Conservation (phyloP, 2,797 vertebrate genomes). For the Limosa lapponica region DNA sequence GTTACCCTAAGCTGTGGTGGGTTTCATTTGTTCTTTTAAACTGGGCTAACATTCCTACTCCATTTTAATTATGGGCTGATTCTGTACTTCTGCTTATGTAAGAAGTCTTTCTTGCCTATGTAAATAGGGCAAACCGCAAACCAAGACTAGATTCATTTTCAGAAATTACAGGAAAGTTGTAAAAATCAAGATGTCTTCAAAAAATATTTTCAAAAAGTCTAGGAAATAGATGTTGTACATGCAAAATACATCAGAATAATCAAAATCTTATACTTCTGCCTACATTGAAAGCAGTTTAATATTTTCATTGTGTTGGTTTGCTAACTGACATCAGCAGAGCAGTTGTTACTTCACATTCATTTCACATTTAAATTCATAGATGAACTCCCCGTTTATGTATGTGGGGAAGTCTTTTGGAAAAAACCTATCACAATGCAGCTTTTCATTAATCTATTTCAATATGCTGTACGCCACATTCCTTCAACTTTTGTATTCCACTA, state of each 20-base stretch:
- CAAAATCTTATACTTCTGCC: not conserved
- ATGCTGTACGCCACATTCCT: constrained; percentile 46
- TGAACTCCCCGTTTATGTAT: not conserved
- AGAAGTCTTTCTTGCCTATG: not conserved
- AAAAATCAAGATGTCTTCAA: not conserved
- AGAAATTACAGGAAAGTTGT: not conserved
- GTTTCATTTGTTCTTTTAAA: not conserved
- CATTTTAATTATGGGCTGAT: not conserved
- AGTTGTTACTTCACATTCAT: constrained; percentile 19
- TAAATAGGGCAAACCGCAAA: not conserved
- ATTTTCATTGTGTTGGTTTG: constrained; percentile 2
- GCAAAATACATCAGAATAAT: not conserved
- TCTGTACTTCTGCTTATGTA: not conserved
- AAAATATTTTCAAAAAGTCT: not conserved
- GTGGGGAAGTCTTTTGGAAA: not conserved
- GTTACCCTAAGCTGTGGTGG: not conserved
- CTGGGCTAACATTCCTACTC: not conserved
- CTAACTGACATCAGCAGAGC: constrained; percentile 20
- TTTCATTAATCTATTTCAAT: constrained; percentile 68
- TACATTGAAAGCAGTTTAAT: not conserved
- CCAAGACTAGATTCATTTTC: not conserved
- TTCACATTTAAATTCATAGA: constrained; percentile 59
- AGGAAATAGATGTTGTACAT: not conserved
- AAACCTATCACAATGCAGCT: constrained; percentile 45
- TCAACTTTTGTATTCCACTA: constrained; percentile 57